A percentile compares a stretch with the other conserved stretches of the same genome.
phyloP scores from a whole-genome alignment of 2,113 vertebrate species.

The Channa maculata region DNA sequence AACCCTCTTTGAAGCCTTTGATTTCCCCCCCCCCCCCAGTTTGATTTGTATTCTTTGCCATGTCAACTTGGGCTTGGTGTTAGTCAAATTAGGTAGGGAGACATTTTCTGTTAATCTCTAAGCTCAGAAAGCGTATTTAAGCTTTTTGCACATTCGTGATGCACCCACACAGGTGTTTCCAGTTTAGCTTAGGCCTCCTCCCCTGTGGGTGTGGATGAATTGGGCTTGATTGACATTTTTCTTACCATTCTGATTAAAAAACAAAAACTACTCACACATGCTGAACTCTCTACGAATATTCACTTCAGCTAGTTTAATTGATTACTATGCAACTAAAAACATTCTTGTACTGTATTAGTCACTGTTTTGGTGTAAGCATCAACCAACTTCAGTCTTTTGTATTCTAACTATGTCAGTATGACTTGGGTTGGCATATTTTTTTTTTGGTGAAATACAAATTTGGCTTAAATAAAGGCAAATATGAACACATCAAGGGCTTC shows the following conservation, averaged over 20 bases:
- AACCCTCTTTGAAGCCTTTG: constrained; percentile 25
- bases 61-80: constrained; percentile 9
- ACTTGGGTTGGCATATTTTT: neutral
- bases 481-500: neutral
- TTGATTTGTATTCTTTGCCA: constrained; percentile 31
- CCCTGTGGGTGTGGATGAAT: constrained; percentile 2
- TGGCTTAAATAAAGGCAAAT: neutral
- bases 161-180: constrained; percentile 26
- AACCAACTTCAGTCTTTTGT: neutral
- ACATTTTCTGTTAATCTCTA: constrained; percentile 28
- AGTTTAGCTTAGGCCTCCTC: neutral
- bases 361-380: neutral
- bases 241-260: too few relatives aligned
- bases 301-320: constrained; percentile 10
- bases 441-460: neutral
- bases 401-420: neutral
- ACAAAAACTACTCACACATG: neutral
- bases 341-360: neutral
- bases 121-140: constrained; percentile 17
- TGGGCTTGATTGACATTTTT: constrained; percentile 11
- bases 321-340: neutral
- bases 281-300: neutral
- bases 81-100: constrained; percentile 5
- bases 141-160: neutral
- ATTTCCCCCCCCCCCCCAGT: neutral